Base-by-base conservation (phyloP, 2,113 vertebrate species). In the Brachyhypopomus occidentalis region DNA sequence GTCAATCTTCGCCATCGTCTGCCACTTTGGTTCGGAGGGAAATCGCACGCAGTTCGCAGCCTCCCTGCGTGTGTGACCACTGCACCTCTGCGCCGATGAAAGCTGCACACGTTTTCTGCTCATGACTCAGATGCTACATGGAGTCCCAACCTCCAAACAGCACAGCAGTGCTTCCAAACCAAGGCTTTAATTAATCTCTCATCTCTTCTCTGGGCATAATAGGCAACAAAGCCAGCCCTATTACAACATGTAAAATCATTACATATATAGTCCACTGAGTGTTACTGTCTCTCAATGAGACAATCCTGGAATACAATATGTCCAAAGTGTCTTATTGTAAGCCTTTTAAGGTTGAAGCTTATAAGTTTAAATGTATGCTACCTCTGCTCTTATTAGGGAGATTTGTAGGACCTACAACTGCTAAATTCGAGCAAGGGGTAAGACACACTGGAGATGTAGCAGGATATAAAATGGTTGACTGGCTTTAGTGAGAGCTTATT, bases 61-160 rank as follows among this genome's bases (percentile, higher is more conserved):
- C 72, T 81, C 86, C 64, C 74, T 60, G 20, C 76, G 74, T 67
- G 72, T 60, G 64, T 78, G 75, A 84, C 41, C 9, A 3, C 74
- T 69, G 85, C 79, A 87, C 77, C 82, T 85, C 72, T 82, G 77
- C 56, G 64, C 78, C 76, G 66, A 62, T 22, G 20, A 63, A 77
- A 87, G 81, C 59, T 55, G 14, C 48, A 69, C 23, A 25, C 8
- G 36, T 67, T 69, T 58, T 74, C 55, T 38, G 25, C 23, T 72
- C 25, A 67, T 72, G 69, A 58, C 63, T 30, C 62, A 17, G 25
- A 25, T 79, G 19, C 36, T 25, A 81, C 27, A 3, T 55, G 71
- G 74, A 74, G 20, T 72, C 20, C 22, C 11, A 20, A 52, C 62
- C 17, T n/a, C 23, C 67, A 83, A 38, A 38, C 52, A 12, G 16